phyloP scores from a whole-genome alignment of 2,888 invertebrate genomes.

The Acronicta aceris region DNA sequence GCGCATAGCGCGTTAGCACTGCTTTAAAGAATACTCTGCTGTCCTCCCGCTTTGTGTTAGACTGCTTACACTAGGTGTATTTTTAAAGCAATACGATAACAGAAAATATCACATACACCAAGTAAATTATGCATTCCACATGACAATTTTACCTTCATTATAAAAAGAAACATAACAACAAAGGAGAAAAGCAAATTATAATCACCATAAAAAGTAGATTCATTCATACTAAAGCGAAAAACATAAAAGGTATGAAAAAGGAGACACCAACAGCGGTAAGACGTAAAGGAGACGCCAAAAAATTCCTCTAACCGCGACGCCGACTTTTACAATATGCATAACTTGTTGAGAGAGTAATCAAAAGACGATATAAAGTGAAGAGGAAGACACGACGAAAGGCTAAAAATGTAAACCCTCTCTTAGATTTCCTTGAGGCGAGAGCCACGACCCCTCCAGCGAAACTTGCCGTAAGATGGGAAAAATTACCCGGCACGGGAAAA shows the following conservation, averaged over 20 bases:
- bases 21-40: slow-evolving; percentile 70
- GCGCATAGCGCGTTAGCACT: slow-evolving; percentile 79
- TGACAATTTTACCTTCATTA: slow-evolving; percentile 29
- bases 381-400: slow-evolving; percentile 87
- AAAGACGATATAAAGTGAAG: slow-evolving; percentile 89
- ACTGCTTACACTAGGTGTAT: slow-evolving; percentile 12
- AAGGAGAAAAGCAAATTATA: slow-evolving; percentile 65
- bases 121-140: slow-evolving; percentile 32
- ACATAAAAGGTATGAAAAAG: slow-evolving; percentile 81
- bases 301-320: slow-evolving; percentile 77
- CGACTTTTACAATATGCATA: slow-evolving; percentile 88
- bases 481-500: slow-evolving; percentile 85
- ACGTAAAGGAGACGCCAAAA: slow-evolving; percentile 79
- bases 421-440: slow-evolving; percentile 84
- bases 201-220: slow-evolving; percentile 74
- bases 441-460: slow-evolving; percentile 83
- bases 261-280: slow-evolving; percentile 77
- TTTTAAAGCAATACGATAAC: background rate
- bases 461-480: slow-evolving; percentile 88
- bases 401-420: slow-evolving; percentile 88
- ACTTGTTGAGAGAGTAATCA: slow-evolving; percentile 89
- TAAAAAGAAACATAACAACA: slow-evolving; percentile 45
- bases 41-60: slow-evolving; percentile 14
- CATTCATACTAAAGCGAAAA: slow-evolving; percentile 78
- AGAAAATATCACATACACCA: background rate